A percentile compares a stretch with the other conserved stretches of the same genome.
Evolutionary conservation across 1,140 invertebrate species (phyloP).

Genomic region (Ips typographus): DNA sequence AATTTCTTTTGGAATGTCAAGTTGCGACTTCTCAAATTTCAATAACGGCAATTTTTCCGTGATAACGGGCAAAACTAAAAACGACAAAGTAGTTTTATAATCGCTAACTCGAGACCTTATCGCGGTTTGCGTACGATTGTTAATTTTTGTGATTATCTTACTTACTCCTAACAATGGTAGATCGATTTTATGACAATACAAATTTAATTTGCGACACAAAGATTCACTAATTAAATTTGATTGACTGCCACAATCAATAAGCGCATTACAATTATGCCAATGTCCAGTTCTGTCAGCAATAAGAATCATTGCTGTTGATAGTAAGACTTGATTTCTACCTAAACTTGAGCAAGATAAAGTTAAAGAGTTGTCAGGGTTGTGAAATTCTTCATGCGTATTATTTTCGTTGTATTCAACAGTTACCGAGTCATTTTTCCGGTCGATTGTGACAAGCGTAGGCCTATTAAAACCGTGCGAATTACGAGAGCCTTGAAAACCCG

Average conservation of each 20-base stretch:
- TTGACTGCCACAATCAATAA: no score
- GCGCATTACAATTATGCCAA: no score
- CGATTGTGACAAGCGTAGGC: neutral
- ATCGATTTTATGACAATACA: slow-evolving; percentile 14
- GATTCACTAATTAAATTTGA: no score
- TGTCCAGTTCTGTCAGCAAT: no score
- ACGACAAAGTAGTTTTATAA: slow-evolving; percentile 9
- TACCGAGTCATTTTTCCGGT: neutral
- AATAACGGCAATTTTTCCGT: slow-evolving; percentile 37
- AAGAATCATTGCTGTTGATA: no score
- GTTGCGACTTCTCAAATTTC: slow-evolving; percentile 28
- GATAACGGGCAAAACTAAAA: slow-evolving; percentile 12
- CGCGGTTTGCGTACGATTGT: neutral
- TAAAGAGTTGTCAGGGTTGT: slow-evolving; percentile 1
- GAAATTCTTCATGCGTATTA: neutral
- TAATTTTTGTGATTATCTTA: slow-evolving; percentile 14
- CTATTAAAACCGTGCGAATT: neutral
- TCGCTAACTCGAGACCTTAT: slow-evolving; percentile 6
- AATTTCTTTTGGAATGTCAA: slow-evolving; percentile 38
- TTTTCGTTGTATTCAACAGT: neutral
- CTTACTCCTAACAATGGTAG: slow-evolving; percentile 12
- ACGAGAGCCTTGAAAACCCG: neutral
- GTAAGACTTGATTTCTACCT: no score
- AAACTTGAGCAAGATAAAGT: neutral
- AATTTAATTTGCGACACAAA: slow-evolving; percentile 21